These are phyloP conservation scores for Leptodirus hochenwartii DNA, from an alignment of 2,888 invertebrate genomes.

Conservation along the genomic window DNA sequence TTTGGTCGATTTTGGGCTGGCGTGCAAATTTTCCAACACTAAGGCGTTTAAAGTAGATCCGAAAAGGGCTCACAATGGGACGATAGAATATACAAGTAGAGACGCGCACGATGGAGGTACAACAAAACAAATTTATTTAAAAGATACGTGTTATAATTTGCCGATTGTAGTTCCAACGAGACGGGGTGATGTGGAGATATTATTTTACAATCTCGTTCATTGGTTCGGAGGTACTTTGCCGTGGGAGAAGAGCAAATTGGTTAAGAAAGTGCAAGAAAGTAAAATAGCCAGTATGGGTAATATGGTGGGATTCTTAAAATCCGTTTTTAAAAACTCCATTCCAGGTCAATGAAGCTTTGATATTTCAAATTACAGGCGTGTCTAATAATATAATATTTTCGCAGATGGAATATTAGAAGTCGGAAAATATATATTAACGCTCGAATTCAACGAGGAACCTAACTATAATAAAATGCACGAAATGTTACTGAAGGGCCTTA, in stretches of 20 bases:
- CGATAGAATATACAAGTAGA: conserved; percentile 87
- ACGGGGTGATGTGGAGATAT: conserved; percentile 85
- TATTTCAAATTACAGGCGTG: background rate
- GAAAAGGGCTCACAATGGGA: conserved; percentile 89
- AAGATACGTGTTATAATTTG: conserved; percentile 17
- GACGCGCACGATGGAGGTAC: conserved; percentile 87
- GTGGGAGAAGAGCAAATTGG: conserved; percentile 55
- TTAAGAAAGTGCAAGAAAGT: conserved; percentile 40
- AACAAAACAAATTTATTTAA: conserved; percentile 4
- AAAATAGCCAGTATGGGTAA: conserved; percentile 52
- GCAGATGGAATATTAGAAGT: conserved; percentile 42
- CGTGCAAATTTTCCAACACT: conserved; percentile 46
- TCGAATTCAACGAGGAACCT: conserved; percentile 53
- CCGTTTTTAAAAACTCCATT: conserved; percentile 22
- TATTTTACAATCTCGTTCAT: conserved; percentile 83
- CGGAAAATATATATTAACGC: conserved; percentile 44
- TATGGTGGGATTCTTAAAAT: conserved; percentile 26
- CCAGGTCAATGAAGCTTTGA: conserved; percentile 5
- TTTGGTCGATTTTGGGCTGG: conserved; percentile 88
- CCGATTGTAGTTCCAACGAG: conserved; percentile 47
- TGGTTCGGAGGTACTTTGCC: conserved; percentile 76
- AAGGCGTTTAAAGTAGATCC: conserved; percentile 77
- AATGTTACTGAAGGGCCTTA: conserved; percentile 45
- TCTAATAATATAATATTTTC: conserved; percentile 17
- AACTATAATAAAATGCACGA: conserved; percentile 54